Percentiles rank a stretch among this genome's conserved stretches.
These are phyloP conservation scores for Drosophila azteca DNA, from an alignment of 1,140 invertebrate genomes.

Conservation along the genomic window DNA sequence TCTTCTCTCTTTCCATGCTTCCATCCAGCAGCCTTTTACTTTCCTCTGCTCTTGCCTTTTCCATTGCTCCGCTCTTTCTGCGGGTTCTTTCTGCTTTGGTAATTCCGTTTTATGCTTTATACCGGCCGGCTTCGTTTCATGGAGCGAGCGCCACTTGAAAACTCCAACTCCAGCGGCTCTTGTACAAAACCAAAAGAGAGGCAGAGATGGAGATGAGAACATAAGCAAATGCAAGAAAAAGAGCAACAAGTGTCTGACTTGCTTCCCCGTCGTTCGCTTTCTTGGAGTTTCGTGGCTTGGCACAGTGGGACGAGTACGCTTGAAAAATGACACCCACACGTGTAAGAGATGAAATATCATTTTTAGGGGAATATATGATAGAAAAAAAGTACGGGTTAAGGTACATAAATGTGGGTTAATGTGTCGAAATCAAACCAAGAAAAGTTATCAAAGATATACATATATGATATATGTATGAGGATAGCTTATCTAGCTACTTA, in stretches of 20 bases:
- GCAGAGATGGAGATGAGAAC: neutral
- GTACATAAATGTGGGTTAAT: no score
- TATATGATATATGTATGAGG: no score
- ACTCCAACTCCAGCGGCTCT: constrained; percentile 32
- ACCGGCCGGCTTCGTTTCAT: constrained; percentile 65
- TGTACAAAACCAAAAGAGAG: constrained; percentile 22
- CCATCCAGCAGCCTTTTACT: constrained; percentile 59
- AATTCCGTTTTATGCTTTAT: constrained; percentile 51
- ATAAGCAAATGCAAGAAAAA: constrained; percentile 24
- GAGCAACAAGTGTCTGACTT: constrained; percentile 66
- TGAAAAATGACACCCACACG: no score
- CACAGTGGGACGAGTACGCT: constrained; percentile 3
- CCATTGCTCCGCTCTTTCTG: constrained; percentile 16
- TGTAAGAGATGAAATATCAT: neutral
- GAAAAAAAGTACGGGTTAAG: no score
- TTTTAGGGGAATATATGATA: neutral
- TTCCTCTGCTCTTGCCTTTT: constrained; percentile 42
- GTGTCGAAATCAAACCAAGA: no score
- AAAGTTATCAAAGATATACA: no score
- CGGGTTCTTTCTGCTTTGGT: constrained; percentile 39
- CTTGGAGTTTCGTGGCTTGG: constrained; percentile 29
- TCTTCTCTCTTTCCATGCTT: constrained; percentile 1
- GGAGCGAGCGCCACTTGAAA: constrained; percentile 53
- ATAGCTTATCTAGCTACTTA: no score
- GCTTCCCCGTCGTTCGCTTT: constrained; percentile 11